Evolutionary conservation across 2,888 invertebrate genomes (phyloP), one percentile per base, ranked within the genome.

Genomic region (Dasysyrphus albostriatus): DNA sequence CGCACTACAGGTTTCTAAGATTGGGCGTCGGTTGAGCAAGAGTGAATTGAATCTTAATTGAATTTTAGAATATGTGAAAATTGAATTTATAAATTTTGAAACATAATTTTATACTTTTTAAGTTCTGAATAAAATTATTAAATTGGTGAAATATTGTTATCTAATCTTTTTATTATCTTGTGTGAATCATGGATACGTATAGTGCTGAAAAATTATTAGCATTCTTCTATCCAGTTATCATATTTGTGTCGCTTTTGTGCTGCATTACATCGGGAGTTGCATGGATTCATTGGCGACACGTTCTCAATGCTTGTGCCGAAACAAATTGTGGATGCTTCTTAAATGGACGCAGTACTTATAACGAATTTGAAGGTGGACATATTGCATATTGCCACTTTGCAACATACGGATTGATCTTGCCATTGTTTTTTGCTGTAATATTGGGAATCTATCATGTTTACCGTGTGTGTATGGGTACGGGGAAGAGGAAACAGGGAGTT

Each of bases 301-400:
- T 95, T 0, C 92, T 96, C 3, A 95, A 96, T 89, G 94, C 95
- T 59, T 96, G 96, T 88, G 93, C 93, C 59, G 95, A 95, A 88
- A 94, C 94, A 5, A 95, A 95, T 89, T 96, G 96, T 89, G 96
- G 95, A 54, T 96, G 96, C 89, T 95, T 95, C 89, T 93, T 96
- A 49, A 95, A 94, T 90, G 95, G 95, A 3, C 92, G 94, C 73
- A 94, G 94, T 89, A 95, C 95, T 16, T 94, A 93, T 72, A 94
- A 94, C 54, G 94, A 94, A 89, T 96, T 96, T 89, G 94, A 93
- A 91, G 96, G 96, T 59, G 95, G 96, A 1, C 94, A 94, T 88
- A 94, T 94, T 83, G 94, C 94, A 0, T 94, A 94, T 82, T 96
- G 96, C 89, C 92, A 95, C 85, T 96, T 94, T 93, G 94, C 95